Percentiles rank a stretch among this genome's conserved stretches.
phyloP scores from a whole-genome alignment of 2,113 vertebrate genomes.

The Camelus dromedarius region DNA sequence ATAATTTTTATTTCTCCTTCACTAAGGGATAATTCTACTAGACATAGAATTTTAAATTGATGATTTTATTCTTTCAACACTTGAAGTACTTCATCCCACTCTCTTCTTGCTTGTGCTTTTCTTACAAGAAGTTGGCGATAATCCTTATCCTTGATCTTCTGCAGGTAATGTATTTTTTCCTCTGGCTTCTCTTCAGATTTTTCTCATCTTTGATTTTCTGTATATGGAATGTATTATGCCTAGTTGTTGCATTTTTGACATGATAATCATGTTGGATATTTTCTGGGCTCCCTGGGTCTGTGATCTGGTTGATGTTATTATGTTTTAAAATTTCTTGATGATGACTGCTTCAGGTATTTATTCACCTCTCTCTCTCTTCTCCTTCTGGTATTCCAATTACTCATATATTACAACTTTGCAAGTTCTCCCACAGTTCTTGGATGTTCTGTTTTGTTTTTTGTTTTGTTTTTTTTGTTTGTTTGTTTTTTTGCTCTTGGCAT shows the following conservation, averaged over 20 bases:
- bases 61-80: not conserved
- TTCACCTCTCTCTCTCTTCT: not conserved
- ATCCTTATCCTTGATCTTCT: not conserved
- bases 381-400: not conserved
- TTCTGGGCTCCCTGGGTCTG: not conserved
- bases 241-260: not conserved
- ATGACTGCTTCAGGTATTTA: not conserved
- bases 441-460: not conserved
- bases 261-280: not conserved
- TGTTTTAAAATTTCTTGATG: not conserved
- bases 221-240: not conserved
- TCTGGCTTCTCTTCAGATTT: not conserved
- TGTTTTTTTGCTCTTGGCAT: not conserved
- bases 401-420: not conserved
- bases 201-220: not conserved
- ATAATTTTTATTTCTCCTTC: not conserved
- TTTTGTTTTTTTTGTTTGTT: not conserved
- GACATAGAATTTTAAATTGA: not conserved
- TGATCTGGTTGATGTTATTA: not conserved
- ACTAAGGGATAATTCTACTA: not conserved
- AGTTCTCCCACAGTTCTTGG: not conserved
- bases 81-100: conserved; percentile 3
- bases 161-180: not conserved
- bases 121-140: not conserved
- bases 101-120: not conserved